Conservation (phyloP, 2,888 invertebrate genomes). For the Craniophora ligustri region DNA sequence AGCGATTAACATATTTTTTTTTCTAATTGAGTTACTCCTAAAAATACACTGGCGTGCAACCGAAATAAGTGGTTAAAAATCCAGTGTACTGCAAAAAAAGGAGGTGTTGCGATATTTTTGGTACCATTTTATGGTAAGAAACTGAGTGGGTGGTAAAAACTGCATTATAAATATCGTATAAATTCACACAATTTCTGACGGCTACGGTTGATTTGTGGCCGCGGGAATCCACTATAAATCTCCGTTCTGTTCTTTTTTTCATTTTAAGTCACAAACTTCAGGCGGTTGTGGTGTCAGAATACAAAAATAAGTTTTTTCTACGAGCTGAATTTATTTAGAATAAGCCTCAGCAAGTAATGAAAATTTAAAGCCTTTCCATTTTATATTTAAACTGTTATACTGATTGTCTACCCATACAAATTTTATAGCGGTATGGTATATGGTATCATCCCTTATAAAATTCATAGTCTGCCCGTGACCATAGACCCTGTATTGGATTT, state of each 20-base stretch:
- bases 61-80: constrained; percentile 33
- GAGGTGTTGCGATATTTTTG: constrained; percentile 33
- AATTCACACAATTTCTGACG: constrained; percentile 78
- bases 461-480: too few relatives aligned
- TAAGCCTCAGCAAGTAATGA: constrained; percentile 7
- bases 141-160: constrained; percentile 60
- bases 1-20: background rate
- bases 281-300: constrained; percentile 6
- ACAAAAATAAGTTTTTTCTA: too few relatives aligned
- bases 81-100: constrained; percentile 50
- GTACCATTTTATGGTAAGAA: constrained; percentile 63
- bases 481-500: too few relatives aligned
- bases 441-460: too few relatives aligned
- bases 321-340: too few relatives aligned
- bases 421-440: too few relatives aligned
- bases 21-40: constrained; percentile 5
- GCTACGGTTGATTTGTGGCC: constrained; percentile 79
- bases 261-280: constrained; percentile 45
- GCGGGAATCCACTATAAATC: constrained; percentile 78
- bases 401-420: too few relatives aligned
- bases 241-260: constrained; percentile 61
- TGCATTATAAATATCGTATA: constrained; percentile 60
- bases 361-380: background rate
- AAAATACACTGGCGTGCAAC: constrained; percentile 23
- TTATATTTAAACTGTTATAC: too few relatives aligned